Conservation (phyloP, 2,888 invertebrate genomes). For the Tachina grossa region DNA sequence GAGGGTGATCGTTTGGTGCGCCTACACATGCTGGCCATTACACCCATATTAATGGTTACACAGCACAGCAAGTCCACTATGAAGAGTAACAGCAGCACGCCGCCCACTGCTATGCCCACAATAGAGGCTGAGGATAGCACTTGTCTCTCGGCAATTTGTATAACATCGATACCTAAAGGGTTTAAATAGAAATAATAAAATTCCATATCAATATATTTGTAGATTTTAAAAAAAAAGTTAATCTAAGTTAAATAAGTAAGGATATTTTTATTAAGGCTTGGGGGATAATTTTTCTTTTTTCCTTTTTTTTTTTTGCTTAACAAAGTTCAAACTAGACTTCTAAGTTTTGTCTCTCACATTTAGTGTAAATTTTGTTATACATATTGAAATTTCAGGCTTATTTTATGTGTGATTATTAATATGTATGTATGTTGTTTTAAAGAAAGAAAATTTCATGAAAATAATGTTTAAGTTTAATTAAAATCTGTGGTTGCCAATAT, state of each 20-base stretch:
- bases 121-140: slow-evolving; percentile 86
- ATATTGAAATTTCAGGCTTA: slow-evolving; percentile 41
- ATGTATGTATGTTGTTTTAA: neutral
- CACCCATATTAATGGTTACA: slow-evolving; percentile 86
- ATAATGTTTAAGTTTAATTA: neutral
- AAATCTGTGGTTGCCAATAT: too few species aligned
- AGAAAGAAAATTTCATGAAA: slow-evolving; percentile 61
- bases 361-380: slow-evolving; percentile 22
- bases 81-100: slow-evolving; percentile 90
- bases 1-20: slow-evolving; percentile 82
- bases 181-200: neutral
- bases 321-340: slow-evolving; percentile 41
- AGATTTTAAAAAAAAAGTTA: neutral
- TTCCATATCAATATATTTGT: neutral
- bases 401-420: slow-evolving; percentile 21
- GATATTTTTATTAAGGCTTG: neutral
- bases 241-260: slow-evolving; percentile 8
- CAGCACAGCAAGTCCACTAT: slow-evolving; percentile 94
- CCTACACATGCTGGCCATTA: slow-evolving; percentile 88
- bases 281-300: neutral
- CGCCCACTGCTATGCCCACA: slow-evolving; percentile 92
- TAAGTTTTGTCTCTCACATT: slow-evolving; percentile 48
- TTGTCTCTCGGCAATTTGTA: slow-evolving; percentile 80
- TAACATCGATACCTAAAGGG: slow-evolving; percentile 80
- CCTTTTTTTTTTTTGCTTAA: slow-evolving; percentile 25